These are phyloP conservation scores for Gallinago stenura DNA, from an alignment of 2,797 vertebrate species.

Conservation along the genomic window DNA sequence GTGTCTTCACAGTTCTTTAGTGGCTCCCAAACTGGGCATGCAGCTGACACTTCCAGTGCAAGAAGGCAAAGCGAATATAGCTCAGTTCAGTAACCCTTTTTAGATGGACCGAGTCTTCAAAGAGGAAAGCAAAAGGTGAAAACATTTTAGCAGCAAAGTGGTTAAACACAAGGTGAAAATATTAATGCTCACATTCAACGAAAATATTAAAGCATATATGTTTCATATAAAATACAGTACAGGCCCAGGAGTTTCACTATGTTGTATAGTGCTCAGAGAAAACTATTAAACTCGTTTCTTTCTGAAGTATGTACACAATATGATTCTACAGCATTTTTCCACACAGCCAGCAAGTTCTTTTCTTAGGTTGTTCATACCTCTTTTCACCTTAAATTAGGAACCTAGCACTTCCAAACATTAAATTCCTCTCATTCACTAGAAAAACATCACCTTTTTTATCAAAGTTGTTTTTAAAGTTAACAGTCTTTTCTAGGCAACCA, in stretches of 20 bases:
- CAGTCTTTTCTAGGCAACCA: constrained; percentile 79
- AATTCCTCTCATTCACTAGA: constrained; percentile 64
- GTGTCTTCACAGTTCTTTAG: background rate
- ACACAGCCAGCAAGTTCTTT: constrained; percentile 95
- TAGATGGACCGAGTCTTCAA: constrained; percentile 75
- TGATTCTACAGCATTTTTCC: constrained; percentile 82
- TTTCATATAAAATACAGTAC: constrained; percentile 96
- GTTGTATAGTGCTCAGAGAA: constrained; percentile 87
- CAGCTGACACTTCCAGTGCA: constrained; percentile 60
- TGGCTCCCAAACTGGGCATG: background rate
- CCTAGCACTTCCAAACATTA: constrained; percentile 77
- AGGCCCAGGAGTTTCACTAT: constrained; percentile 89
- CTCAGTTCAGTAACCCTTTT: constrained; percentile 44
- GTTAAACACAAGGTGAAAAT: constrained; percentile 88
- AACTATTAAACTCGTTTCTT: constrained; percentile 85
- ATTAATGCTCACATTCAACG: constrained; percentile 83
- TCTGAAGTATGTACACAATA: constrained; percentile 83
- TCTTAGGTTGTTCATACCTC: constrained; percentile 86
- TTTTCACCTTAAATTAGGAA: constrained; percentile 84
- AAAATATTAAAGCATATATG: constrained; percentile 86
- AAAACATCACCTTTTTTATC: constrained; percentile 53
- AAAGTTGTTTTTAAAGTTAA: constrained; percentile 75
- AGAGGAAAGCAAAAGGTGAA: constrained; percentile 65
- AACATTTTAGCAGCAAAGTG: constrained; percentile 91
- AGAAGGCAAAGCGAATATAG: background rate